Evolutionary conservation across 2,113 vertebrate species (phyloP), one percentile per base, ranked within the genome.

Genomic region (Oncorhynchus clarkii): DNA sequence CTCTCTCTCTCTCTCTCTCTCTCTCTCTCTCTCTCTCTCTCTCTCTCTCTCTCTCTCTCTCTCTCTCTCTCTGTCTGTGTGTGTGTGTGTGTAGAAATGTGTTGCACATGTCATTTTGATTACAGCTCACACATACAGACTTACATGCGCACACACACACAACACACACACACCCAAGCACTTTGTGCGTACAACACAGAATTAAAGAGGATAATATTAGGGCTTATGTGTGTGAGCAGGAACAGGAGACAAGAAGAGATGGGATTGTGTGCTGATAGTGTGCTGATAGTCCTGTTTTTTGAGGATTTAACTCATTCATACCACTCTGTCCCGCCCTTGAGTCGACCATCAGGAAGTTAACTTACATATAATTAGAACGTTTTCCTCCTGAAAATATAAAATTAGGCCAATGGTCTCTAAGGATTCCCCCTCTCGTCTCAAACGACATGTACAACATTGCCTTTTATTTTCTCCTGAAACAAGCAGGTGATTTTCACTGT

Each of bases 291-390:
- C 83, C 77, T 89, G 9, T 82, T 86, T 83, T 88, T 90, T 89
- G 39, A 86, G 74, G 73, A 7, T 70, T 49, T 1, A 78, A 51
- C 75, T 88, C 83, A 83, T 89, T 89, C 84, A 76, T 82, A 88
- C 77, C 86, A 87, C 79, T 88, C 84, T 80, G 80, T 67, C 79
- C 82, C 92, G 92, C 84, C 92, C 93, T 93, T 93, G 90, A 94
- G 90, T 91, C 90, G 88, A 92, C 91, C 90, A 93, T 87, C 83
- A 85, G 82, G 88, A 93, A 93, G 91, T 93, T 93, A 91, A 93
- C 92, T 93, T 93, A 89, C 89, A 91, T 92, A 94, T 94, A 94
- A 94, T 94, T 93, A 93, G 92, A 92, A 89, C 92, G 92, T 91
- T 93, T 93, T 93, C 88, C 88, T 92, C 90, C 91, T 90, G 93